Evolutionary conservation across 1,140 invertebrate species (phyloP).

Genomic region (Atopsyche davidsoni): DNA sequence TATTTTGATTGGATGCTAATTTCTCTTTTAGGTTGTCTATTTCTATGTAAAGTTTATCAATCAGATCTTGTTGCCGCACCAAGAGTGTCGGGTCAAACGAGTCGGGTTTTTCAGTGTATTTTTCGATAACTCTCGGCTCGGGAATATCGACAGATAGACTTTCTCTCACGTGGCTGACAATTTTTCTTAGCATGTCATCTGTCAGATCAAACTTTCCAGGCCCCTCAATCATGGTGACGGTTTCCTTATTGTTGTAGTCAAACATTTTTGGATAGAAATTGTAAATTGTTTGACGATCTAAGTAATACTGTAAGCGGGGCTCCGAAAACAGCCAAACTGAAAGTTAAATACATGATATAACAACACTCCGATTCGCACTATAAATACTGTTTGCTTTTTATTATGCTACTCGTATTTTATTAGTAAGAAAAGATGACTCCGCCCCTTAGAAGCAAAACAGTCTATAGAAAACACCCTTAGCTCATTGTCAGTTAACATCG

Average conservation of each 20-base stretch:
- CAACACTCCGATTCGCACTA: not conserved
- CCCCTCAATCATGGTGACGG: slow-evolving; percentile 9
- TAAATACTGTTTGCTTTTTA: not conserved
- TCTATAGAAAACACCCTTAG: slow-evolving; percentile 28
- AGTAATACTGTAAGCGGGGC: not conserved
- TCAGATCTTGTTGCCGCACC: slow-evolving; percentile 31
- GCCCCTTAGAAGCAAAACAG: slow-evolving; percentile 20
- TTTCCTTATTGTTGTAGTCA: not conserved
- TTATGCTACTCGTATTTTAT: not conserved
- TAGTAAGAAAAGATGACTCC: slow-evolving; percentile 11
- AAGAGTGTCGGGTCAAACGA: slow-evolving; percentile 30
- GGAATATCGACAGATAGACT: slow-evolving; percentile 27
- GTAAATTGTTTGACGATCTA: not conserved
- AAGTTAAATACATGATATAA: not conserved
- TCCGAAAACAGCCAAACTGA: slow-evolving; percentile 9
- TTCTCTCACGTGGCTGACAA: slow-evolving; percentile 35
- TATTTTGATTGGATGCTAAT: slow-evolving; percentile 35
- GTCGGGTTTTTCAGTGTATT: slow-evolving; percentile 35
- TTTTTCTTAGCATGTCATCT: slow-evolving; percentile 37
- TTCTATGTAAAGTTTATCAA: slow-evolving; percentile 40
- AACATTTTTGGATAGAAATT: not conserved
- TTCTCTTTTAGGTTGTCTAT: slow-evolving; percentile 42
- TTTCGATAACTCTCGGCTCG: slow-evolving; percentile 34
- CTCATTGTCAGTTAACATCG: not conserved
- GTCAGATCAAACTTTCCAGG: slow-evolving; percentile 31